Evolutionary conservation across 2,113 vertebrate species (phyloP), one percentile per base, ranked within the genome.

Genomic region (Sapayoa aenigma): DNA sequence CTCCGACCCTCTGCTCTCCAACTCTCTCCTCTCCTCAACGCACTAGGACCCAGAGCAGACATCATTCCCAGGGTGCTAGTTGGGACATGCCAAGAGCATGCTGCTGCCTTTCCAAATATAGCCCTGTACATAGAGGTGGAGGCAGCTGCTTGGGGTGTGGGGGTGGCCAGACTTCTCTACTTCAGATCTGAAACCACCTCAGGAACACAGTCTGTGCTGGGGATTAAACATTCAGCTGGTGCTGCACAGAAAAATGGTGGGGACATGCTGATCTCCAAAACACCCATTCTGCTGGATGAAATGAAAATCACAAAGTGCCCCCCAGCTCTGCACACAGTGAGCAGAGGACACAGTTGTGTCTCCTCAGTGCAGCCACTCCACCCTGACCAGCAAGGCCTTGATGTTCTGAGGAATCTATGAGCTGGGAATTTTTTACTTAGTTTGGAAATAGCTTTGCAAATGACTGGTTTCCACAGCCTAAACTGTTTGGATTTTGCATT

Each of bases 91-190:
- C 76, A 24, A 58, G 59, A 12, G 6, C 35, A 1, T 3, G 1
- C 77, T 33, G 80, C 59, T 5, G 7, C n/a, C 59, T 91, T 86
- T 92, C 96, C 96, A 96, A 97, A 97, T 96, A 96, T 93, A 96
- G 96, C 65, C 58, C 44, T 41, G 91, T 63, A 22, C 53, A 4
- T 33, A 17, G 67, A 31, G 44, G 23, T 7, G 56, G 49, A 76
- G 68, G 77, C 92, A 76, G 88, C 81, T n/a, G 87, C 68, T 35
- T 1, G 1, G 71, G 14, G 9, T 17, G 66, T 2, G 3, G 75
- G 67, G 46, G 7, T 9, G 50, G 62, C 35, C 5, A 0, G 8
- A 33, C 31, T 73, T 11, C 46, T 69, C 42, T 5, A 1, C 2
- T 14, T 39, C 8, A 7, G 67, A 13, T 4, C 59, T 28, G 46